phyloP scores from a whole-genome alignment of 2,113 vertebrate genomes.

The Ciconia maguari region DNA sequence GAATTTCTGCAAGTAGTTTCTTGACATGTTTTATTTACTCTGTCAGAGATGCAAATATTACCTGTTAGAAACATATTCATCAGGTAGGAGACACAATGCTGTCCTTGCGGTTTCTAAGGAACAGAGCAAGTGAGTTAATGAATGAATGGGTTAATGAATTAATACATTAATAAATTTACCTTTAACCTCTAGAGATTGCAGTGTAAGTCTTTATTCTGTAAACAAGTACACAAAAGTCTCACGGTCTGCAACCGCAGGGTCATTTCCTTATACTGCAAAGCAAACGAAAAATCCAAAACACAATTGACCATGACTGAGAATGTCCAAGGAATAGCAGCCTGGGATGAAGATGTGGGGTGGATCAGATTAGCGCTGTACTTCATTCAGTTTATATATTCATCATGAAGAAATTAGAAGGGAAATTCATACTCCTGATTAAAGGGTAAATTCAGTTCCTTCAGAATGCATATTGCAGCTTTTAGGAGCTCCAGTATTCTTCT shows the following conservation, averaged over 20 bases:
- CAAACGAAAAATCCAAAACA: neutral
- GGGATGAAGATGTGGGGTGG: neutral
- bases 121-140: neutral
- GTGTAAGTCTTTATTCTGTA: constrained; percentile 2
- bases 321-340: neutral
- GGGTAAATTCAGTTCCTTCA: neutral
- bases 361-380: neutral
- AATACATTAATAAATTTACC: constrained; percentile 13
- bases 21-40: neutral
- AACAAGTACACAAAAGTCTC: neutral
- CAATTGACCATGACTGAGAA: neutral
- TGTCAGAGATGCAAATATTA: neutral
- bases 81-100: neutral
- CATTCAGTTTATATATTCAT: neutral
- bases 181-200: neutral
- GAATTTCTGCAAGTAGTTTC: neutral
- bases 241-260: neutral
- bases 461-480: neutral
- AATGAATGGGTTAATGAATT: constrained; percentile 21
- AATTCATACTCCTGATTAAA: neutral
- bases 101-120: neutral
- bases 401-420: neutral
- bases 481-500: neutral
- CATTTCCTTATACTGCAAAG: neutral
- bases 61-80: neutral